Percentiles rank a stretch among this genome's conserved stretches.
Conservation (phyloP, 2,113 vertebrate genomes). For the Ciconia boyciana region DNA sequence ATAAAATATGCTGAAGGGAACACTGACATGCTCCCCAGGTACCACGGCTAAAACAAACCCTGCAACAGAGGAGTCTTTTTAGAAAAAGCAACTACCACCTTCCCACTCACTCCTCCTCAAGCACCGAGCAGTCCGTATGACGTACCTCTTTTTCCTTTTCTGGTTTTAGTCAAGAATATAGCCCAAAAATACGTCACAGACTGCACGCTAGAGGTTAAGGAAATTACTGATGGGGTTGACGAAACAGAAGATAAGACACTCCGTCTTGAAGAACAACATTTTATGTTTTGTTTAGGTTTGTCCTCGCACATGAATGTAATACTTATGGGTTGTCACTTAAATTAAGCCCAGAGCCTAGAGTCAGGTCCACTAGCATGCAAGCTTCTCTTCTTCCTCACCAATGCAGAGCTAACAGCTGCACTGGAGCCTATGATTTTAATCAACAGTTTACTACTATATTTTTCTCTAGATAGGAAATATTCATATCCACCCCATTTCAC, state of each 20-base stretch:
- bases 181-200: neutral
- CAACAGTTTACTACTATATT: neutral
- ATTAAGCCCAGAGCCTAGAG: neutral
- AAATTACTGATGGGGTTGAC: neutral
- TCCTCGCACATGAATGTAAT: neutral
- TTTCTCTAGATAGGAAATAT: neutral
- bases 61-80: neutral
- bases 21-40: neutral
- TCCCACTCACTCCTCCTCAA: neutral
- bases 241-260: neutral
- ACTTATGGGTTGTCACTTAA: neutral
- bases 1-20: neutral
- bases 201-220: neutral
- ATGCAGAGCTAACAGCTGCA: neutral
- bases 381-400: neutral
- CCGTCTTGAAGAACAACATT: neutral
- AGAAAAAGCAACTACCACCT: neutral
- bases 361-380: neutral
- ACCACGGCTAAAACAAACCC: neutral
- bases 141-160: neutral
- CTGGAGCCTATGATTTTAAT: neutral
- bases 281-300: neutral
- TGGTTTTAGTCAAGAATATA: neutral
- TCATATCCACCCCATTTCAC: neutral
- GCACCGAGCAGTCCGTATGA: neutral